Percentiles rank a stretch among this genome's conserved stretches.
Conservation (phyloP, 1,140 invertebrate species). For the Oncopeltus fasciatus region DNA sequence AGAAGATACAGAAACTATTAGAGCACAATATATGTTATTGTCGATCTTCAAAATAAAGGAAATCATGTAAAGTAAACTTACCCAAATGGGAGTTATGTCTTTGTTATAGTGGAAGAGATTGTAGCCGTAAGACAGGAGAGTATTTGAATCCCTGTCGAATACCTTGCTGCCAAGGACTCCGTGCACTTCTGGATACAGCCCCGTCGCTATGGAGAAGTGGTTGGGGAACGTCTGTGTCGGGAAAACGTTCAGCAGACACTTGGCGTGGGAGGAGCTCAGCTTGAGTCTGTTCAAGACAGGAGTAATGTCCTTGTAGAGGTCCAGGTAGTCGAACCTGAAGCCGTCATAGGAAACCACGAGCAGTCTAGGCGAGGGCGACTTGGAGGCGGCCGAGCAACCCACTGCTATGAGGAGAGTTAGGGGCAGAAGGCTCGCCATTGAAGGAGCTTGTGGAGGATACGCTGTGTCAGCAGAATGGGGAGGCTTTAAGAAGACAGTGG, state of each 20-base stretch:
- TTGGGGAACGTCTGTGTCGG: conserved; percentile 67
- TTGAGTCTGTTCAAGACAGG: conserved; percentile 39
- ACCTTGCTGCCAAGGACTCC: conserved; percentile 53
- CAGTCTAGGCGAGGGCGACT: conserved; percentile 23
- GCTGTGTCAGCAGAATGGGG: too few relatives aligned
- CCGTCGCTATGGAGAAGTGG: conserved; percentile 63
- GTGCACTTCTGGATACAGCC: conserved; percentile 55
- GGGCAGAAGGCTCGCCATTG: too few relatives aligned
- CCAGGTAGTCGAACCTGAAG: conserved; percentile 53
- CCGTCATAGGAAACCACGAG: conserved; percentile 55
- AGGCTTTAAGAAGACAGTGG: too few relatives aligned
- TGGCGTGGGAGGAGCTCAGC: conserved; percentile 38
- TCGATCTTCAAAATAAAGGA: too few relatives aligned
- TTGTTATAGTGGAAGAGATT: conserved; percentile 37
- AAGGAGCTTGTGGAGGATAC: too few relatives aligned
- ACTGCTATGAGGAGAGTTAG: neutral
- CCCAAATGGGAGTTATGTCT: conserved; percentile 42
- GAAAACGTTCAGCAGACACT: conserved; percentile 52
- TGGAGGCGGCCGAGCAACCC: neutral
- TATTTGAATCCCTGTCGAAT: conserved; percentile 36
- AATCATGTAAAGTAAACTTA: conserved; percentile 24
- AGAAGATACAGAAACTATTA: too few relatives aligned
- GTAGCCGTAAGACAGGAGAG: conserved; percentile 32
- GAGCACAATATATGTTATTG: too few relatives aligned
- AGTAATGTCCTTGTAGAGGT: conserved; percentile 35